Conservation (phyloP, 2,888 invertebrate genomes). For the Apotomis capreana region DNA sequence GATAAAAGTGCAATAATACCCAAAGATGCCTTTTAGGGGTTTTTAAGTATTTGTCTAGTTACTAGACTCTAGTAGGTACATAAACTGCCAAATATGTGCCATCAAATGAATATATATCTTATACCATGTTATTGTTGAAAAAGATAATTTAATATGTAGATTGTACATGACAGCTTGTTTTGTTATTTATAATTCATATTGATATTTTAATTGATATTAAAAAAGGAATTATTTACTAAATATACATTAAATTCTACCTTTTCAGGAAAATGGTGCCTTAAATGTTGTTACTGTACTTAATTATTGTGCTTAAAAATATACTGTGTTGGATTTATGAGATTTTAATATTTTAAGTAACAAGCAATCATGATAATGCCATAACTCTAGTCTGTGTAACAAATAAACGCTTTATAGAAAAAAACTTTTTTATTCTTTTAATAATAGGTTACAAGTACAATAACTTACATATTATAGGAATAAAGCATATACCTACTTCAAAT, state of each 20-base stretch:
- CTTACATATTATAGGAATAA: not conserved
- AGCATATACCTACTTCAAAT: not conserved
- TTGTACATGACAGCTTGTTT: not conserved
- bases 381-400: slow-evolving; percentile 78
- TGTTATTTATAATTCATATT: not conserved
- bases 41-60: slow-evolving; percentile 13
- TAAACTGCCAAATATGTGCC: slow-evolving; percentile 9
- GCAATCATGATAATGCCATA: slow-evolving; percentile 65
- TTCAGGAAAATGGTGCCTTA: slow-evolving; percentile 60
- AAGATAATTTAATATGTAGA: not conserved
- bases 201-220: slow-evolving; percentile 6
- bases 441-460: slow-evolving; percentile 48
- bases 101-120: slow-evolving; percentile 1
- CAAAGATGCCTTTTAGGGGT: slow-evolving; percentile 31
- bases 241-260: not conserved
- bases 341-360: slow-evolving; percentile 58
- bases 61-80: slow-evolving; percentile 6
- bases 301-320: slow-evolving; percentile 59
- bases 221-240: slow-evolving; percentile 11
- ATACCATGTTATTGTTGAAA: not conserved
- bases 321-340: slow-evolving; percentile 69
- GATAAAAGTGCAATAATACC: slow-evolving; percentile 36
- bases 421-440: slow-evolving; percentile 45
- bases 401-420: slow-evolving; percentile 69
- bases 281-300: slow-evolving; percentile 64